Percentiles rank a stretch among this genome's conserved stretches.
Conservation (phyloP, 2,113 vertebrate species). For the Corapipo altera region DNA sequence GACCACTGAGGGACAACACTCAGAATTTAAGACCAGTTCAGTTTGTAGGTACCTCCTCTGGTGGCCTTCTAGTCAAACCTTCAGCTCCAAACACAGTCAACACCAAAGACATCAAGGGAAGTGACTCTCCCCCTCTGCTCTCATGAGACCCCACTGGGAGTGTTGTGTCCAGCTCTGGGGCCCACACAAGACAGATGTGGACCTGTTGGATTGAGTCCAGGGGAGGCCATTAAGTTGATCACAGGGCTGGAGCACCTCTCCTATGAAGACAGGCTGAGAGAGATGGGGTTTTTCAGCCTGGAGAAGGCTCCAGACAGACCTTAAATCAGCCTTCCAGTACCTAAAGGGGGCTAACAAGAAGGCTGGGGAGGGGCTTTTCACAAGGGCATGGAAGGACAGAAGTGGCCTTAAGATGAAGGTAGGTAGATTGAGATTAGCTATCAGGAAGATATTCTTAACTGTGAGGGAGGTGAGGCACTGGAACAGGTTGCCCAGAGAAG, state of each 20-base stretch:
- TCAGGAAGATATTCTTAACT: background rate
- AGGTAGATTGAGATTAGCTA: background rate
- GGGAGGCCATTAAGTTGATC: background rate
- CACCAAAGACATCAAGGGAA: background rate
- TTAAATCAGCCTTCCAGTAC: background rate
- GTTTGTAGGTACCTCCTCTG: background rate
- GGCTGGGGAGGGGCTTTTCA: background rate
- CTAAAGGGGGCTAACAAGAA: background rate
- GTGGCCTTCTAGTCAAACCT: background rate
- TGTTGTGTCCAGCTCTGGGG: background rate
- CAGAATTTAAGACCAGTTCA: background rate
- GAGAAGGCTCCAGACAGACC: background rate
- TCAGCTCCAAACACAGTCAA: background rate
- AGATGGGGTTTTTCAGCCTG: background rate
- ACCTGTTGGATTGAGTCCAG: background rate
- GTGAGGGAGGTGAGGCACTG: background rate
- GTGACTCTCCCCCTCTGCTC: background rate
- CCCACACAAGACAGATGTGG: background rate
- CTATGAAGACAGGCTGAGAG: background rate
- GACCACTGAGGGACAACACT: background rate
- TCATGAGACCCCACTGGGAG: background rate
- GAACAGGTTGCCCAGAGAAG: background rate
- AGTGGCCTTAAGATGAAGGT: background rate
- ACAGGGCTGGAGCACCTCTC: background rate
- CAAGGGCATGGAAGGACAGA: background rate